A percentile compares a stretch with the other conserved stretches of the same genome.
Conservation (phyloP, 2,797 vertebrate genomes). For the Aphelocoma californica region DNA sequence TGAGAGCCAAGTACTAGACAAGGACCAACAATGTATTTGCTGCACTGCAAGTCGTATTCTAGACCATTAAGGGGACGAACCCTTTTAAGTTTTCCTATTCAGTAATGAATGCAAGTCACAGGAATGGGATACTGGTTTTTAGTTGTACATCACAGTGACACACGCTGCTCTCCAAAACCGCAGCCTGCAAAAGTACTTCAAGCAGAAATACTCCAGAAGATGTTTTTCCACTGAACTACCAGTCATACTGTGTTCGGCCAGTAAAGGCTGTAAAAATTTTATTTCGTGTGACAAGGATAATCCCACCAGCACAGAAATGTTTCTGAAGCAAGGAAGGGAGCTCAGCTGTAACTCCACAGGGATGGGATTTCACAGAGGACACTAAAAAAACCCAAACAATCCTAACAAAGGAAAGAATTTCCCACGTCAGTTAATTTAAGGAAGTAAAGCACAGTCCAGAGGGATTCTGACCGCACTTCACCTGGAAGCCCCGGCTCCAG, state of each 20-base stretch:
- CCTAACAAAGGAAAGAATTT: not conserved
- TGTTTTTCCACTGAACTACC: not conserved
- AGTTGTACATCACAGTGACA: rapidly evolving
- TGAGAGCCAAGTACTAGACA: not conserved
- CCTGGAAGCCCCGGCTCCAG: not conserved
- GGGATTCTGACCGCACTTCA: rapidly evolving
- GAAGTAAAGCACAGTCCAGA: not conserved
- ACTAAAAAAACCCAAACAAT: not conserved
- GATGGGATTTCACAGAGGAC: not conserved
- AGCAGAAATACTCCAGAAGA: not conserved
- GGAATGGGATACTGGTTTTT: rapidly evolving
- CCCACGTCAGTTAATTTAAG: not conserved
- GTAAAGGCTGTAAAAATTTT: not conserved
- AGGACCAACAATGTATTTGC: not conserved
- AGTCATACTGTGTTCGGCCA: rapidly evolving
- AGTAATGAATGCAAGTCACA: not conserved
- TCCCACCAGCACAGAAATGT: not conserved
- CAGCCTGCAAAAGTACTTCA: not conserved
- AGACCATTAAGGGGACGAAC: not conserved
- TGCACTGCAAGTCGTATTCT: not conserved
- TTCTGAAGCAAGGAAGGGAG: not conserved
- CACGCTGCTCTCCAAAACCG: rapidly evolving
- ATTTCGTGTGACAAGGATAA: not conserved
- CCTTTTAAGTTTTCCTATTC: not conserved
- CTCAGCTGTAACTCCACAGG: not conserved